Evolutionary conservation across 2,797 vertebrate genomes (phyloP).

Genomic region (Mus minutoides): DNA sequence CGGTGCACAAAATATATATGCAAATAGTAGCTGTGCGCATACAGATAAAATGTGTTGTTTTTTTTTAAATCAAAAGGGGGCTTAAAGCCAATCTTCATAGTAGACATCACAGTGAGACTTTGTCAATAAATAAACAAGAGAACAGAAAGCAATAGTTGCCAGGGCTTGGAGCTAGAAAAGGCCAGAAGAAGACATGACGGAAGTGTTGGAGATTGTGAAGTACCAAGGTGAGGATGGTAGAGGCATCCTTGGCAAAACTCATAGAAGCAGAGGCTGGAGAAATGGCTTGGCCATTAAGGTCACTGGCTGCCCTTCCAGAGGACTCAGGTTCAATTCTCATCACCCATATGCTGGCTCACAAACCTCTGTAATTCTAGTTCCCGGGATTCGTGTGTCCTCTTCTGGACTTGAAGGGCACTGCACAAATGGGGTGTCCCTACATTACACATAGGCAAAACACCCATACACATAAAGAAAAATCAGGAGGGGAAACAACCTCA

Average conservation of each 20-base stretch:
- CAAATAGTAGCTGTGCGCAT: background rate
- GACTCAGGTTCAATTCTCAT: too few species aligned
- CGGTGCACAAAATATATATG: background rate
- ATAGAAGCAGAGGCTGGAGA: background rate
- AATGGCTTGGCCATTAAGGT: too few species aligned
- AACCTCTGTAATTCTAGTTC: too few species aligned
- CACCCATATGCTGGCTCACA: too few species aligned
- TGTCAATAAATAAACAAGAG: background rate
- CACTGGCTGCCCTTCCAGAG: too few species aligned
- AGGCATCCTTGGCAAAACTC: background rate
- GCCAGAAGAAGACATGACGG: background rate
- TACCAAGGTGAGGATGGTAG: background rate
- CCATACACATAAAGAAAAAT: too few species aligned
- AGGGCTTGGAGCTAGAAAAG: too few species aligned
- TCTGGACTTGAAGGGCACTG: too few species aligned
- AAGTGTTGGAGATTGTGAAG: background rate
- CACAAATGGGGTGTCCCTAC: too few species aligned
- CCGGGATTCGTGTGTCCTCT: too few species aligned
- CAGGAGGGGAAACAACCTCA: too few species aligned
- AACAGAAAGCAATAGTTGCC: background rate
- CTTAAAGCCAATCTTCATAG: background rate
- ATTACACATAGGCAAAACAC: too few species aligned
- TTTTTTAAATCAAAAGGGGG: background rate
- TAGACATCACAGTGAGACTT: background rate
- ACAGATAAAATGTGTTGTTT: background rate